These are phyloP conservation scores for Thalassarche chlororhynchos DNA, from an alignment of 2,113 vertebrate genomes.

Conservation along the genomic window DNA sequence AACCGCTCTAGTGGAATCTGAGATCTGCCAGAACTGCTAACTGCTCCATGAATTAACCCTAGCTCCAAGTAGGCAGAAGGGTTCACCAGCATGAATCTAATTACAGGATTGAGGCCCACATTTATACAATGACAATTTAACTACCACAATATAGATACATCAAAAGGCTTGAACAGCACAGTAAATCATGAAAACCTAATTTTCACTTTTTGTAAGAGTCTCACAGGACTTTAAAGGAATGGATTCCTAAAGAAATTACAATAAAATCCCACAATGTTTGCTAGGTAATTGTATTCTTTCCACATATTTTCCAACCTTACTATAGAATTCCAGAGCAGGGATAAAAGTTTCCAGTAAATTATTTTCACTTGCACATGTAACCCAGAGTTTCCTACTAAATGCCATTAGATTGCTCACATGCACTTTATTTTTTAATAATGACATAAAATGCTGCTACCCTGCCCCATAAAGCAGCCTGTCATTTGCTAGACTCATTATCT, in stretches of 20 bases:
- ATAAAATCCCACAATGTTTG: background rate
- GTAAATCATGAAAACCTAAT: background rate
- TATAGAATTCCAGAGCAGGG: background rate
- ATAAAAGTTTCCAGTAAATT: background rate
- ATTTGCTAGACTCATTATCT: background rate
- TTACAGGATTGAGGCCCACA: background rate
- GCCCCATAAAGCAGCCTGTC: background rate
- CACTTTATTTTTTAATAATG: background rate
- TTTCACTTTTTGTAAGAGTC: background rate
- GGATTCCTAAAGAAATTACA: background rate
- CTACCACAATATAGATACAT: background rate
- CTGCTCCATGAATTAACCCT: slow-evolving; percentile 14
- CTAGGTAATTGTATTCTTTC: background rate
- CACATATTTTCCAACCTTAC: background rate
- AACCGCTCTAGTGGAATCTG: background rate
- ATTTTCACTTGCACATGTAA: background rate
- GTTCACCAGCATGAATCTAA: slow-evolving; percentile 17
- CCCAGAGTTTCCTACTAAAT: background rate
- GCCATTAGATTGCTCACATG: background rate
- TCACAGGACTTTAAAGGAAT: background rate
- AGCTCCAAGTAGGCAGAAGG: slow-evolving; percentile 31
- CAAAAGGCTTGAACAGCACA: background rate
- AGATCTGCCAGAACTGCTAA: background rate
- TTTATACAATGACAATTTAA: background rate
- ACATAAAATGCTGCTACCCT: background rate